Base-by-base conservation (phyloP, 2,888 invertebrate genomes). In the Parascotia fuliginaria region DNA sequence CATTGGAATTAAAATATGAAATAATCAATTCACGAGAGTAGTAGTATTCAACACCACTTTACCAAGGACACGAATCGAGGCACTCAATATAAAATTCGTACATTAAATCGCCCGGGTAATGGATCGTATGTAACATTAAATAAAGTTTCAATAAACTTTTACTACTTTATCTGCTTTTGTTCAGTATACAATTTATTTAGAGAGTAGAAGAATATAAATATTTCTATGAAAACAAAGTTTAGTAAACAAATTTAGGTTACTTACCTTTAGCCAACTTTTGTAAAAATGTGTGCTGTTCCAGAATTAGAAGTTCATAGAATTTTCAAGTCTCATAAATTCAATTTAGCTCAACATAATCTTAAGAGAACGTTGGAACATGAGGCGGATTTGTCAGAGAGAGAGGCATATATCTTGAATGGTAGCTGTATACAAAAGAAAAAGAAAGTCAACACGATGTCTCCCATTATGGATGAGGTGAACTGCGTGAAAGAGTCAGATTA, bases 271-370 rank as follows among this genome's bases (percentile, higher is more conserved):
- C 0, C 2, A 34, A 14, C 33, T 15, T n/a, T n/a, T n/a, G n/a
- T n/a, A n/a, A n/a, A n/a, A n/a, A n/a, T n/a, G n/a, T 11, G 13
- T 14, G n/a, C 4, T 42, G 27, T 67, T 70, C 43, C 71, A 94
- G 94, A 94, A 75, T 58, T 90, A 15, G 94, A 94, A 82, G 65
- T 93, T 28, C 88, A 94, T 63, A 82, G 94, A 60, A 56, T 94
- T 42, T 85, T 94, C 40, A 87, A 94, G 67, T 92, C 93, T 0
- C 81, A 91, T 11, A 72, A 83, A 40, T 94, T 89, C 65, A 94
- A 93, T 73, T 78, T 84, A 3, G 78, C 87, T 3, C 81, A 85
- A 57, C 92, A 93, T 54, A 71, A 59, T 6, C 19, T 28, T 62
- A 6, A 51, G 65, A 16, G 19, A 27, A 11, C 14, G 39, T 22